Conservation (phyloP, 2,113 vertebrate genomes). For the Microcebus ravelobensis region DNA sequence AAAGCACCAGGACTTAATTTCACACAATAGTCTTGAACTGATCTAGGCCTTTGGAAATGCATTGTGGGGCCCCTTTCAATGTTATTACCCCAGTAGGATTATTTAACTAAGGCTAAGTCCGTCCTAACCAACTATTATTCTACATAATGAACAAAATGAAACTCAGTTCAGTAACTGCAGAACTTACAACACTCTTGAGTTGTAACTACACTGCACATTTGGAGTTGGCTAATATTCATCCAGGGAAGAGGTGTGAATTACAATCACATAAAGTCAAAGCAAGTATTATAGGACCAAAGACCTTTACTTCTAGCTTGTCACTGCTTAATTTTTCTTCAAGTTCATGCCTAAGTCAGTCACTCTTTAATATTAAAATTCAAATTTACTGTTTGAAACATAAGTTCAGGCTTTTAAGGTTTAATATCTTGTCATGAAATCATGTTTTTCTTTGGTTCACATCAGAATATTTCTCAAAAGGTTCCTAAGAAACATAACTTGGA, state of each 20-base stretch:
- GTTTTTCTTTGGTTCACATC: slow-evolving; percentile 23
- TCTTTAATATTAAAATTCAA: neutral
- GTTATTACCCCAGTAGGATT: neutral
- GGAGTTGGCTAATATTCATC: neutral
- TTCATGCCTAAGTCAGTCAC: neutral
- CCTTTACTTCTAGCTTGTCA: neutral
- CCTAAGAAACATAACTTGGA: neutral
- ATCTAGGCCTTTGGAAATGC: neutral
- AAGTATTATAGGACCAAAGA: neutral
- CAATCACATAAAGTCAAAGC: neutral
- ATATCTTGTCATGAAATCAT: neutral
- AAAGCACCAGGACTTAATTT: neutral
- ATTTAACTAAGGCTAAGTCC: slow-evolving; percentile 9
- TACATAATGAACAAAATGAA: neutral
- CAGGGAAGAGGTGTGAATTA: neutral
- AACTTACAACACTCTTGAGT: neutral
- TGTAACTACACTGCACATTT: neutral
- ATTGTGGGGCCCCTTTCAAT: neutral
- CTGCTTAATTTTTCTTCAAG: neutral
- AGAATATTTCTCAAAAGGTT: slow-evolving; percentile 37
- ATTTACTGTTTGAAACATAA: slow-evolving; percentile 23
- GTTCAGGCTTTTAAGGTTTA: neutral
- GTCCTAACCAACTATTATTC: neutral
- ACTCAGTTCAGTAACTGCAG: neutral
- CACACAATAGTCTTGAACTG: neutral